These are phyloP conservation scores for Oenanthe oenanthe DNA, from an alignment of 2,113 vertebrate genomes.

Conservation along the genomic window DNA sequence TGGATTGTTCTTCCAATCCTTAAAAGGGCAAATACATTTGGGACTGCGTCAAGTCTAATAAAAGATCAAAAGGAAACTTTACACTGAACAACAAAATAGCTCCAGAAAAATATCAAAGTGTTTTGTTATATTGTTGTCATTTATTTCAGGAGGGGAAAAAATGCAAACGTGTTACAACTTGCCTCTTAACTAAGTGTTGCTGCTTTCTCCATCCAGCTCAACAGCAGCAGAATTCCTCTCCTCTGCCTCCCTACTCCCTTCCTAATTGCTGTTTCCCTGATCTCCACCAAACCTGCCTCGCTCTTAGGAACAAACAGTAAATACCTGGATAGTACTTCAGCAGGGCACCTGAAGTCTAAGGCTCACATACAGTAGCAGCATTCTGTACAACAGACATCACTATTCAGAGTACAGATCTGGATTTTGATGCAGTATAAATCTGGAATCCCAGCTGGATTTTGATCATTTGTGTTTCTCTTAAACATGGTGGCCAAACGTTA, in stretches of 20 bases:
- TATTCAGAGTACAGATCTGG: not conserved
- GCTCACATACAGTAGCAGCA: not conserved
- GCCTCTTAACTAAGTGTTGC: not conserved
- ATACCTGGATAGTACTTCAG: not conserved
- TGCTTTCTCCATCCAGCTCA: not conserved
- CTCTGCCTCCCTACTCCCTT: not conserved
- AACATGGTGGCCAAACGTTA: not conserved
- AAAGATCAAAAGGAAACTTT: not conserved
- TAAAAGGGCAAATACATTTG: not conserved
- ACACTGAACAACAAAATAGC: not conserved
- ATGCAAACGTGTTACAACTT: not conserved
- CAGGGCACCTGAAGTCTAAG: not conserved
- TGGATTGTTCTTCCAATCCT: not conserved
- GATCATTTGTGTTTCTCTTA: not conserved
- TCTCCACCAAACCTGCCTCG: not conserved
- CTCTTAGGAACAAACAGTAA: not conserved
- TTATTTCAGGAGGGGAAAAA: not conserved
- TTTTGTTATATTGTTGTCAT: not conserved
- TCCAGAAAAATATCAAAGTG: not conserved
- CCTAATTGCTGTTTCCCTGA: not conserved
- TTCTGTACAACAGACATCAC: not conserved
- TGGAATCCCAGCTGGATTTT: not conserved
- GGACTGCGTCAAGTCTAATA: not conserved
- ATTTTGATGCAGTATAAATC: not conserved
- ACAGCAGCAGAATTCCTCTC: not conserved